A percentile compares a stretch with the other conserved stretches of the same genome.
These are phyloP conservation scores for Cercocebus atys DNA, from an alignment of 2,113 vertebrate species.

Conservation along the genomic window DNA sequence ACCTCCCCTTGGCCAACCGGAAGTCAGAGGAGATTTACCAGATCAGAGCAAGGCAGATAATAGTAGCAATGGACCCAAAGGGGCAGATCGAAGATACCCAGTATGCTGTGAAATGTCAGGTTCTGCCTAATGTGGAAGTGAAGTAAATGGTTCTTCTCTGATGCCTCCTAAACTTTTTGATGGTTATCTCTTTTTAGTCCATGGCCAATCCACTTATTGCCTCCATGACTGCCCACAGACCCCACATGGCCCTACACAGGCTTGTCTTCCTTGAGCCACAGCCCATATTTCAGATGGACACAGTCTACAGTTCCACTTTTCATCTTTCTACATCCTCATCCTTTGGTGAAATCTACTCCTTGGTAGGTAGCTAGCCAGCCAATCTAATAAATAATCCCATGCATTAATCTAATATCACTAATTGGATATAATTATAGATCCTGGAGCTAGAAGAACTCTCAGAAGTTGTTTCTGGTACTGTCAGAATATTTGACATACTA, in stretches of 20 bases:
- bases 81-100: background rate
- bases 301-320: background rate
- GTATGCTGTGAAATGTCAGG: background rate
- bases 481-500: slow-evolving; percentile 38
- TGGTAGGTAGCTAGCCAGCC: background rate
- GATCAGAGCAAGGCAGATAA: background rate
- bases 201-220: background rate
- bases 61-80: background rate
- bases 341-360: background rate
- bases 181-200: background rate
- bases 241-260: no score
- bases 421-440: background rate
- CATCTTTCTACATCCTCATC: background rate
- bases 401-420: background rate
- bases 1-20: background rate
- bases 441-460: slow-evolving; percentile 4
- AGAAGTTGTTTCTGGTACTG: background rate
- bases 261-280: background rate
- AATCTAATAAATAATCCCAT: background rate
- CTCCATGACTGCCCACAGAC: background rate
- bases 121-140: background rate
- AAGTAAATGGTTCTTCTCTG: background rate
- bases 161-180: background rate
- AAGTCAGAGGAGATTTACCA: background rate
- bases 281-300: background rate